Conservation (phyloP, 2,113 vertebrate genomes). For the Opisthocomus hoazin region DNA sequence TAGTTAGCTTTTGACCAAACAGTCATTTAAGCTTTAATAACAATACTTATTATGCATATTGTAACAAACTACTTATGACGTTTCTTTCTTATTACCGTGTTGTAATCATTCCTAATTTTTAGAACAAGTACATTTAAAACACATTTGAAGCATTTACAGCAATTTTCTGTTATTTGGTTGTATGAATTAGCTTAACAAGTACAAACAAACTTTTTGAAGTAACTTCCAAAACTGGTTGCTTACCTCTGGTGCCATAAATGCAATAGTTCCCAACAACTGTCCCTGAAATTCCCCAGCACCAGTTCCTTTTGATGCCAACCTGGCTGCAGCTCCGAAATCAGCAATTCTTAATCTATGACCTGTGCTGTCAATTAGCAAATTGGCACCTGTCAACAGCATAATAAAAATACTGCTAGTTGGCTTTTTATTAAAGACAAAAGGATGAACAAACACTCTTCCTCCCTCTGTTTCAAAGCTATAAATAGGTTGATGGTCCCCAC, state of each 20-base stretch:
- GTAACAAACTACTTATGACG: neutral
- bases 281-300: constrained; percentile 92
- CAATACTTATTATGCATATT: neutral
- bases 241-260: constrained; percentile 93
- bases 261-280: constrained; percentile 88
- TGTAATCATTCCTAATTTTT: neutral
- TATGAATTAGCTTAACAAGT: neutral
- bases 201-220: neutral
- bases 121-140: neutral
- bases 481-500: neutral
- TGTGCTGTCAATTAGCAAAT: constrained; percentile 91
- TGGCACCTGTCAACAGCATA: constrained; percentile 79
- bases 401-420: constrained; percentile 38
- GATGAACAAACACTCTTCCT: neutral
- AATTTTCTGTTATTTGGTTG: neutral
- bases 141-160: neutral
- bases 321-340: constrained; percentile 88
- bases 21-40: neutral
- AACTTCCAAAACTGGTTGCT: constrained; percentile 24
- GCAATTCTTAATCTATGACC: constrained; percentile 88
- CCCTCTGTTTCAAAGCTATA: neutral
- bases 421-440: neutral
- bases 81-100: rapidly evolving
- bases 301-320: constrained; percentile 89
- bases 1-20: neutral